Evolutionary conservation across 2,888 invertebrate species (phyloP), one percentile per base, ranked within the genome.

Genomic region (Lithophane leautieri): DNA sequence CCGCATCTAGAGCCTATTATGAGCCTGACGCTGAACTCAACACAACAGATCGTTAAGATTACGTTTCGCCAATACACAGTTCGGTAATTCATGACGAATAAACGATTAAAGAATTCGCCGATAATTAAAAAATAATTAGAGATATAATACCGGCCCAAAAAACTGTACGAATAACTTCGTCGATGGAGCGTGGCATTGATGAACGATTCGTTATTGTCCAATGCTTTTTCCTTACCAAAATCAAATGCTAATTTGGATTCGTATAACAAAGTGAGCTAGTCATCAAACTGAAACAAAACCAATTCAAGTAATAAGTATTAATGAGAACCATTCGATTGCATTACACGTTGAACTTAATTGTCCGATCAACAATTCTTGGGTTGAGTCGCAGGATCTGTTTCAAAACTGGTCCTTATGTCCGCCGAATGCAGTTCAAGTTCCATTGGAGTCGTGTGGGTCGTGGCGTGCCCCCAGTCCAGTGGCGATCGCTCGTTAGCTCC

Each of bases 1-100:
- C 91, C 91, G 90, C 94, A 96, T 96, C 96, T 94, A 93, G 89
- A 93, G 93, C 92, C 94, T 94, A 95, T 96, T 96, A 95, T 94
- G 93, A 93, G 92, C 94, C 93, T 94, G 95, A 95, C 95, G 86
- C 90, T 85, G 89, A 93, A 93, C 94, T 93, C 85, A 76, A 88
- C 84, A 93, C 84, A 93, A 93, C 93, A 93, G 93, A 93, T 94
- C 92, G 90, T 92, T 92, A 89, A 93, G 93, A 95, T 94, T 94
- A 87, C 86, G 76, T 81, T 85, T 81, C 81, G 87, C 87, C 85
- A 86, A 88, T 85, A 83, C 73, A 86, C 82, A 79, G 82, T 79
- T 82, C 66, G 81, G 82, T 86, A 84, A 89, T 85, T 81, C 84
- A 86, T 84, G 73, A 78, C 70, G 83, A 78, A 81, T 81, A 76